Evolutionary conservation across 1,140 invertebrate genomes (phyloP).

Genomic region (Drosophila chauvacae): DNA sequence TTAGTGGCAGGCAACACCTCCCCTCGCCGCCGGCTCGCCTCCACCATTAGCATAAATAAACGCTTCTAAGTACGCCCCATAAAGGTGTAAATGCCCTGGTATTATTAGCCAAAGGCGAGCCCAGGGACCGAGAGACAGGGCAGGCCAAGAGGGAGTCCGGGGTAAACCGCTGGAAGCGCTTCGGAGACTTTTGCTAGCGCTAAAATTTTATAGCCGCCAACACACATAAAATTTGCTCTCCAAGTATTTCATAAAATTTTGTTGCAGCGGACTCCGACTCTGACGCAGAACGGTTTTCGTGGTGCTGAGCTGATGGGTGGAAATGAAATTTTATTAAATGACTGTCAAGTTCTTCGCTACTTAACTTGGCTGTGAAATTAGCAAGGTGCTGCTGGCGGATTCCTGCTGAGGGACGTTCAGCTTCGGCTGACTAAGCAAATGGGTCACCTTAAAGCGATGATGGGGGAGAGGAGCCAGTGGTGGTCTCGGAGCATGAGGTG

Average conservation of each 20-base stretch:
- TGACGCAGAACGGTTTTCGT: constrained; percentile 5
- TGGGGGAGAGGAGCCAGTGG: neutral
- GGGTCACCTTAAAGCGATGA: constrained; percentile 25
- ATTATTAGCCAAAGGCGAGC: constrained; percentile 72
- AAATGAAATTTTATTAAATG: constrained; percentile 80
- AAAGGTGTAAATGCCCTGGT: constrained; percentile 81
- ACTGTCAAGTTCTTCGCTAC: constrained; percentile 62
- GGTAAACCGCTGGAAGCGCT: constrained; percentile 61
- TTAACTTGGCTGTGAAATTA: constrained; percentile 59
- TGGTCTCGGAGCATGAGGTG: neutral
- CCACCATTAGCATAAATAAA: constrained; percentile 83
- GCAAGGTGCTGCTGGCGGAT: constrained; percentile 4
- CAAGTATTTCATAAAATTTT: constrained; percentile 83
- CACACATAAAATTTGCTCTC: constrained; percentile 78
- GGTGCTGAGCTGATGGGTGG: constrained; percentile 22
- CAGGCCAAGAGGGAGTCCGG: constrained; percentile 21
- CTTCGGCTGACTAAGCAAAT: constrained; percentile 32
- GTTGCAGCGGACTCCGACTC: constrained; percentile 49
- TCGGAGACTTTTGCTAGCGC: constrained; percentile 71
- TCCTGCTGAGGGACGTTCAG: constrained; percentile 11
- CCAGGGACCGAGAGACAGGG: constrained; percentile 21
- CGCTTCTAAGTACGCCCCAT: constrained; percentile 77
- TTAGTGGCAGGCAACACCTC: constrained; percentile 64
- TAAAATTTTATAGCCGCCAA: constrained; percentile 74
- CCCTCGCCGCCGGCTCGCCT: constrained; percentile 34